These are phyloP conservation scores for Melitaea athalia DNA, from an alignment of 2,888 invertebrate species.

Conservation along the genomic window DNA sequence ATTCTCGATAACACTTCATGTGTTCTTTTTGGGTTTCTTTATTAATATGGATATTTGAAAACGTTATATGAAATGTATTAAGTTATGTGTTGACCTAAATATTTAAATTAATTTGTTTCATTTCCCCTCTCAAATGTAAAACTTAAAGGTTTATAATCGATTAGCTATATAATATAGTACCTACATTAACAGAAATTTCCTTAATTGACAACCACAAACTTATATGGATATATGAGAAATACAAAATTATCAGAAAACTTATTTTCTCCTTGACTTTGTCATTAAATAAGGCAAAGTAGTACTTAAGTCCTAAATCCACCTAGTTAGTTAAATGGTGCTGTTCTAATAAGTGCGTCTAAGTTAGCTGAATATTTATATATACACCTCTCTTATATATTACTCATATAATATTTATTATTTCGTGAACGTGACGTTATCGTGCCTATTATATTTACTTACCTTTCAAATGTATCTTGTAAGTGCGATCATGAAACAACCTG, in stretches of 20 bases:
- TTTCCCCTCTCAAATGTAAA: no score
- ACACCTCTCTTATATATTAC: not conserved
- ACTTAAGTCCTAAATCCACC: not conserved
- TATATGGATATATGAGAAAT: no score
- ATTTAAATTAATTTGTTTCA: not conserved
- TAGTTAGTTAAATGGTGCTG: slow-evolving; percentile 4
- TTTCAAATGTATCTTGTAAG: slow-evolving; percentile 9
- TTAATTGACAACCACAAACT: no score
- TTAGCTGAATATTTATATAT: not conserved
- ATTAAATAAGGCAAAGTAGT: not conserved
- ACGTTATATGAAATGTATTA: not conserved
- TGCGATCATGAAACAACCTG: slow-evolving; percentile 22
- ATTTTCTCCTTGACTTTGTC: no score
- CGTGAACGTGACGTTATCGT: slow-evolving; percentile 20
- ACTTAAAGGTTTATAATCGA: no score
- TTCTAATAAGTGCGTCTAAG: slow-evolving; percentile 4
- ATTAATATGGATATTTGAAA: not conserved
- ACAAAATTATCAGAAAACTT: no score
- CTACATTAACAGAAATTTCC: no score
- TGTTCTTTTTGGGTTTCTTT: slow-evolving; percentile 2
- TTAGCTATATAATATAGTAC: no score
- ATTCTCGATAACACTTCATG: slow-evolving; percentile 1
- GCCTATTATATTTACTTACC: slow-evolving; percentile 31
- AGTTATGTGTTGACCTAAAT: not conserved
- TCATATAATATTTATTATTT: not conserved